phyloP scores from a whole-genome alignment of 2,113 vertebrate species.

The Pterocles orientalis region DNA sequence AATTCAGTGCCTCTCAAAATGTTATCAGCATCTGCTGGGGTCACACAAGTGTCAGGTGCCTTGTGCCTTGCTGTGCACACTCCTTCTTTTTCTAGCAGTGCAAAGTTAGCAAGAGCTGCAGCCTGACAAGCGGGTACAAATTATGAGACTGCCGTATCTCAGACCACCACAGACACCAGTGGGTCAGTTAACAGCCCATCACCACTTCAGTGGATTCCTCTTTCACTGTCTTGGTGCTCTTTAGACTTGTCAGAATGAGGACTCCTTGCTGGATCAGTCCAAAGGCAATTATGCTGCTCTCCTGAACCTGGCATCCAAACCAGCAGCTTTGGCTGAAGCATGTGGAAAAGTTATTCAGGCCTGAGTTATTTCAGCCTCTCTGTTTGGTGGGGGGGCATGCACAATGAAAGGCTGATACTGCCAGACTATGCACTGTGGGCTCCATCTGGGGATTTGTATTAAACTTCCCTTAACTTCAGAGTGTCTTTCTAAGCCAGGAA shows the following conservation, averaged over 20 bases:
- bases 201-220: neutral
- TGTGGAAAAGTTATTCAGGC: neutral
- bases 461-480: neutral
- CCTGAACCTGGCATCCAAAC: neutral
- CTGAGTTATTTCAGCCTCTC: neutral
- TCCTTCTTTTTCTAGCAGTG: neutral
- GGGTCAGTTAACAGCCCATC: neutral
- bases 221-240: neutral
- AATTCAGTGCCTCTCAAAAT: neutral
- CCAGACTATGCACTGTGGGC: neutral
- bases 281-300: neutral
- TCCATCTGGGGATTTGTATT: neutral
- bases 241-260: neutral
- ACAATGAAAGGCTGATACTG: neutral
- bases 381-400: neutral
- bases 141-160: neutral
- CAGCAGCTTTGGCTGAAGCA: rapidly evolving
- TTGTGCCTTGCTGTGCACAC: neutral
- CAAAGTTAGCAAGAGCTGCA: neutral
- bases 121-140: neutral
- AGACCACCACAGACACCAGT: neutral
- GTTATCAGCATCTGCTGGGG: neutral
- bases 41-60: neutral
- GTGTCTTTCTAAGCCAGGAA: neutral
- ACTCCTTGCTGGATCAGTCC: neutral